Conservation (phyloP, 2,888 invertebrate genomes). For the Glaucopsyche alexis region DNA sequence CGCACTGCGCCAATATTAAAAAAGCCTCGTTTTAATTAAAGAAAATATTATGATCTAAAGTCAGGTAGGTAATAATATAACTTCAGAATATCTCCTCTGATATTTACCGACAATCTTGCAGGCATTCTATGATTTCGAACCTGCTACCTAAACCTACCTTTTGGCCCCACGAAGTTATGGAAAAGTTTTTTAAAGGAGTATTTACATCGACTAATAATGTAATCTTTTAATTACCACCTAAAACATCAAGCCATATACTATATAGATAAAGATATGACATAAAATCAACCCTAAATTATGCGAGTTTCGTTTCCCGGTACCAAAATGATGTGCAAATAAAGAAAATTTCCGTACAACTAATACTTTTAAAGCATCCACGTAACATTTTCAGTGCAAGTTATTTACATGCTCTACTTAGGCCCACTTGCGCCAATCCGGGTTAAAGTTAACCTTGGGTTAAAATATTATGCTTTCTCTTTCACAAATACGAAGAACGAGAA, state of each 20-base stretch:
- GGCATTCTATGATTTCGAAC: slow-evolving; percentile 3
- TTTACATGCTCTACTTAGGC: background rate
- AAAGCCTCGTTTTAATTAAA: too few species aligned
- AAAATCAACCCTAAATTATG: background rate
- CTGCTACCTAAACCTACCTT: slow-evolving; percentile 5
- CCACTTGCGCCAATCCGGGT: too few species aligned
- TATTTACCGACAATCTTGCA: background rate
- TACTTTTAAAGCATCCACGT: background rate
- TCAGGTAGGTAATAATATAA: too few species aligned
- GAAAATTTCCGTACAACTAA: background rate
- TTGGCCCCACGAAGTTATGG: slow-evolving; percentile 9
- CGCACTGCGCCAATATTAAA: too few species aligned
- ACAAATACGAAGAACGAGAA: too few species aligned
- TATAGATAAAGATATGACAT: background rate
- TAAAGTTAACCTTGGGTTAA: too few species aligned
- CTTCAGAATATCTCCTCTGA: background rate
- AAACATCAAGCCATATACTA: background rate
- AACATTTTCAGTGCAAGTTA: background rate
- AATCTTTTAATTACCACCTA: background rate
- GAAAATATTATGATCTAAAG: too few species aligned
- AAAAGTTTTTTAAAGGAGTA: background rate
- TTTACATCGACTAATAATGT: background rate
- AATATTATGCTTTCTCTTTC: too few species aligned
- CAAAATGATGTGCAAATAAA: background rate
- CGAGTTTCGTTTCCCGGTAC: background rate